Base-by-base conservation (phyloP, 1,140 invertebrate species). In the Panulirus ornatus region DNA sequence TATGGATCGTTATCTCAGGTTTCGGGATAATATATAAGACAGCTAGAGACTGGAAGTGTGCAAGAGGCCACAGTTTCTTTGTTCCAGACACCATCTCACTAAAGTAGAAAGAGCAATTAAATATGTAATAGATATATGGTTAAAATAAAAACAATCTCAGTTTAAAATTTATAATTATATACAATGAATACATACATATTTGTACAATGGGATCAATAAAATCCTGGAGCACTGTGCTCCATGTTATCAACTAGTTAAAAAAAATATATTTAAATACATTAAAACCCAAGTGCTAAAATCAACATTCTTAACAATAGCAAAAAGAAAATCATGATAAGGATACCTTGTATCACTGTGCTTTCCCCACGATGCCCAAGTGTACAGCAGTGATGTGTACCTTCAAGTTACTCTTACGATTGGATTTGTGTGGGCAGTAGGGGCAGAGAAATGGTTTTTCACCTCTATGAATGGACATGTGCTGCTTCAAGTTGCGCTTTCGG, bases 371-470 rank as follows among this genome's bases (percentile, higher is more conserved):
- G 40, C 63, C 44, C 58, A 85, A 79, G 58, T 92, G 91, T 51
- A 92, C 85, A 75, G 81, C 89, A 84, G 89, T 86, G 40, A 98
- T 98, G 79, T 92, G 91, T 51, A 92, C 87, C 71, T 92, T 92
- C 58, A 92, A 78, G 94, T 98, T 98, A 66, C 97, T 97, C 94
- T 98, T 98, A 84, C 97, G 97, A 87, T 92, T 92, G 9, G 91
- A 90, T 71, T 90, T 90, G 86, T 92, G 91, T 51, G 88, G 85
- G 94, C 97, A 98, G 86, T 97, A 94, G 78, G 96, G 95, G 94
- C 97, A 98, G 92, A 96, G 95, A 95, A 98, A 98, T 16, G 97
- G 97, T 90, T 97, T 95, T 94, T 98, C 97, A 86, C 97, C 97
- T 92, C 97, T 98, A 94, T 99, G 98, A 22, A 96, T 96, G 22